These are phyloP conservation scores for Cacatua alba DNA, from an alignment of 2,113 vertebrate species.

Conservation along the genomic window DNA sequence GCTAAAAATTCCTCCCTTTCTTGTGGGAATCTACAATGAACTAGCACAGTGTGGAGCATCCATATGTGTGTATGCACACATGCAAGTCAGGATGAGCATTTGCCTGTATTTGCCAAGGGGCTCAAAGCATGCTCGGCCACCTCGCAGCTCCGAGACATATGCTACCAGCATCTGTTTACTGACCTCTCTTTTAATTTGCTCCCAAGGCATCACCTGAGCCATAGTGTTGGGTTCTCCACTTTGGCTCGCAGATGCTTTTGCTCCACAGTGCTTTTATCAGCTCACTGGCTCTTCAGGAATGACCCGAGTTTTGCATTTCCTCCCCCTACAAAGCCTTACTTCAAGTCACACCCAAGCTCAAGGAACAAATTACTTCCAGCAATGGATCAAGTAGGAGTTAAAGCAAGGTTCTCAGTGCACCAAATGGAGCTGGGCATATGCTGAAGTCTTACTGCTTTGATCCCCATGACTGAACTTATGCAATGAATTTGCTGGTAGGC, in stretches of 20 bases:
- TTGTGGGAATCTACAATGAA: background rate
- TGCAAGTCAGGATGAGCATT: background rate
- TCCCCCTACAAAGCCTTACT: background rate
- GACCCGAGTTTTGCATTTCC: background rate
- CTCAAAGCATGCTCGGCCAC: background rate
- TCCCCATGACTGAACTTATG: background rate
- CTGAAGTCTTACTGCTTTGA: fast-evolving
- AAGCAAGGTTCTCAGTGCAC: background rate
- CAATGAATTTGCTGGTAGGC: background rate
- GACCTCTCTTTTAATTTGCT: background rate
- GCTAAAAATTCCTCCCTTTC: slow-evolving; percentile 14
- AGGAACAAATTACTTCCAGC: background rate
- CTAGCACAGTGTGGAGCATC: background rate
- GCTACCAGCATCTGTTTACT: background rate
- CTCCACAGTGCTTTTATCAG: background rate
- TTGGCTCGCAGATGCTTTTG: background rate
- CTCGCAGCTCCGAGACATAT: background rate
- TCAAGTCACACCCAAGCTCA: background rate
- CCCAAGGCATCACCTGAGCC: background rate
- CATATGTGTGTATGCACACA: background rate
- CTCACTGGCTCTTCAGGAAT: background rate
- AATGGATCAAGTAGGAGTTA: background rate
- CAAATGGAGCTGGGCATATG: background rate
- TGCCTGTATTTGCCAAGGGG: background rate
- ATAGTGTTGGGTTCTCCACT: background rate